These are phyloP conservation scores for Ptychobarbus kaznakovi DNA, from an alignment of 2,797 vertebrate genomes.

Conservation along the genomic window DNA sequence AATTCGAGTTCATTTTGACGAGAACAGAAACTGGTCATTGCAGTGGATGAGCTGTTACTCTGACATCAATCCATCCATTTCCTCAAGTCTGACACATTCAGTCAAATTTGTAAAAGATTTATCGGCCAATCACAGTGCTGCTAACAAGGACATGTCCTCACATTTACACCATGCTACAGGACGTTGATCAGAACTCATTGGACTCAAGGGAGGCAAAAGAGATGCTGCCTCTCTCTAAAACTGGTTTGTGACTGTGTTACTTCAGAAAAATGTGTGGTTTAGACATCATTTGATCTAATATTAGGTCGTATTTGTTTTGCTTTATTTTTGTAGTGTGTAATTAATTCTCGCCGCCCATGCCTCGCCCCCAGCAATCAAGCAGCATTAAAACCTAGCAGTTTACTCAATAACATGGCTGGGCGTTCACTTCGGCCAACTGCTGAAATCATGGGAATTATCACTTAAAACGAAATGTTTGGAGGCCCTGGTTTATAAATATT, in stretches of 20 bases:
- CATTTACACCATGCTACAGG: neutral
- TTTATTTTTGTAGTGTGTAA: conserved; percentile 8
- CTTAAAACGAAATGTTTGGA: conserved; percentile 20
- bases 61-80: neutral
- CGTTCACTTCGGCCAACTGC: conserved; percentile 1
- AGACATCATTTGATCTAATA: conserved; percentile 7
- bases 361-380: conserved; percentile 4
- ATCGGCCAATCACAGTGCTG: neutral
- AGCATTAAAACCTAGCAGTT: conserved; percentile 14
- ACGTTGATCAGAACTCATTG: neutral
- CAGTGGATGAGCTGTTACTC: neutral
- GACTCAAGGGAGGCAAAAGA: neutral
- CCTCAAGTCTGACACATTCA: neutral
- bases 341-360: neutral
- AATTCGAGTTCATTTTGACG: neutral
- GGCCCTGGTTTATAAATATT: conserved; percentile 38
- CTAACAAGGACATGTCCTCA: neutral
- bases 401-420: conserved; percentile 15
- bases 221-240: neutral
- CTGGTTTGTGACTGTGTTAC: neutral
- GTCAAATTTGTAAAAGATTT: neutral
- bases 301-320: conserved; percentile 3
- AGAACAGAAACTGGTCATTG: neutral
- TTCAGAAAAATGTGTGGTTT: conserved; percentile 7
- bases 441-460: conserved; percentile 30